phyloP scores from a whole-genome alignment of 2,113 vertebrate genomes.

The Labeo rohita region DNA sequence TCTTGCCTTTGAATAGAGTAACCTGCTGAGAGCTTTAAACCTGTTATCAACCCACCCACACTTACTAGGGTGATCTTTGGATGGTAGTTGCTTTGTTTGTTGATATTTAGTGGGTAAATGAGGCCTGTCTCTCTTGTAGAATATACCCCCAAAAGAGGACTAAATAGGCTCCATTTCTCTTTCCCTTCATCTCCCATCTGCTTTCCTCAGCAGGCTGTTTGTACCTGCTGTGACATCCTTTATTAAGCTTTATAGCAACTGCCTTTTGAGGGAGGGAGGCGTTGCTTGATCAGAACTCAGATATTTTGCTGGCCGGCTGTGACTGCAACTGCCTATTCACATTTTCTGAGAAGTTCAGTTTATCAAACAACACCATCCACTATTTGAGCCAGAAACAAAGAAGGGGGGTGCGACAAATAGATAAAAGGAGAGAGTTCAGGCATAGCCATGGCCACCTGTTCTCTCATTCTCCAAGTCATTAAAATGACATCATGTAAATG shows the following conservation, averaged over 20 bases:
- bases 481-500: conserved; percentile 35
- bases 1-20: conserved; percentile 1
- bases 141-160: conserved; percentile 16
- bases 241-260: conserved; percentile 22
- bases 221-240: conserved; percentile 38
- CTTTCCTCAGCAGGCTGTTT: conserved; percentile 34
- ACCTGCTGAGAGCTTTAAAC: conserved; percentile 37
- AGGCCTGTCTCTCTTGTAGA: background rate
- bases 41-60: conserved; percentile 11
- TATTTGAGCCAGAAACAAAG: conserved; percentile 16
- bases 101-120: conserved; percentile 45
- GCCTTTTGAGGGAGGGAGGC: conserved; percentile 2
- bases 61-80: conserved; percentile 8
- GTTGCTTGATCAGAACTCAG: conserved; percentile 30
- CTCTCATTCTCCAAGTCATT: conserved; percentile 33
- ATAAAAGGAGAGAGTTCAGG: conserved; percentile 31
- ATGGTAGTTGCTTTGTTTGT: conserved; percentile 16
- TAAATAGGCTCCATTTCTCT: conserved; percentile 9
- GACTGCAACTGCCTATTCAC: conserved; percentile 29
- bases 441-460: conserved; percentile 46
- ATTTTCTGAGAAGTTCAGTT: conserved; percentile 46
- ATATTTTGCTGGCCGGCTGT: conserved; percentile 35
- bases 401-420: background rate
- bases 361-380: conserved; percentile 10
- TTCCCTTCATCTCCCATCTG: background rate